Percentiles rank a stretch among this genome's conserved stretches.
Conservation (phyloP, 2,888 invertebrate species). For the Chrysolina americana region DNA sequence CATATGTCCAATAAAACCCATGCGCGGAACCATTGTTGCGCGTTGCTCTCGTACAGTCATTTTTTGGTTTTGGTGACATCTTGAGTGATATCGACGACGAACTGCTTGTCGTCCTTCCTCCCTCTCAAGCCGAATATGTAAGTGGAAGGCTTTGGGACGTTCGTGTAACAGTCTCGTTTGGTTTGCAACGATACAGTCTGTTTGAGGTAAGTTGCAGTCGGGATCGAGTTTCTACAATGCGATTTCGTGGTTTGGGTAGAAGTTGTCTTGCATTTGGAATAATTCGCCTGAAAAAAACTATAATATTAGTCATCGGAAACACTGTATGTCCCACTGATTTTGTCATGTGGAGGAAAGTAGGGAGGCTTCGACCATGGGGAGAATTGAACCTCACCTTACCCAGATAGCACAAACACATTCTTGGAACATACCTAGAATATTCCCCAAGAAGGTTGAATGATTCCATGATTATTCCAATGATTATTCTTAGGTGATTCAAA, state of each 20-base stretch:
- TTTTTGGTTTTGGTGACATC: not conserved
- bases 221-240: constrained; percentile 74
- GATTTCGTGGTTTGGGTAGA: constrained; percentile 81
- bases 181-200: constrained; percentile 71
- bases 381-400: no score
- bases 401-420: no score
- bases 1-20: not conserved
- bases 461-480: no score
- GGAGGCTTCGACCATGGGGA: no score
- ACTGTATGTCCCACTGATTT: not conserved
- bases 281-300: constrained; percentile 71
- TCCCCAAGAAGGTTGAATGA: no score
- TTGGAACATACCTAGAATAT: no score
- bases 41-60: not conserved
- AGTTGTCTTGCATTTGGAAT: constrained; percentile 77
- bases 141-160: constrained; percentile 65
- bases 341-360: no score
- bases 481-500: no score
- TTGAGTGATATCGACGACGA: constrained; percentile 65
- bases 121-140: constrained; percentile 76
- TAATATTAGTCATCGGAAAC: no score
- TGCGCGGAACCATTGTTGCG: not conserved
- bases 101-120: constrained; percentile 72
- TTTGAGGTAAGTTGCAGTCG: constrained; percentile 74
- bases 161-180: constrained; percentile 67